phyloP scores from a whole-genome alignment of 2,113 vertebrate species.

The Gadus macrocephalus region DNA sequence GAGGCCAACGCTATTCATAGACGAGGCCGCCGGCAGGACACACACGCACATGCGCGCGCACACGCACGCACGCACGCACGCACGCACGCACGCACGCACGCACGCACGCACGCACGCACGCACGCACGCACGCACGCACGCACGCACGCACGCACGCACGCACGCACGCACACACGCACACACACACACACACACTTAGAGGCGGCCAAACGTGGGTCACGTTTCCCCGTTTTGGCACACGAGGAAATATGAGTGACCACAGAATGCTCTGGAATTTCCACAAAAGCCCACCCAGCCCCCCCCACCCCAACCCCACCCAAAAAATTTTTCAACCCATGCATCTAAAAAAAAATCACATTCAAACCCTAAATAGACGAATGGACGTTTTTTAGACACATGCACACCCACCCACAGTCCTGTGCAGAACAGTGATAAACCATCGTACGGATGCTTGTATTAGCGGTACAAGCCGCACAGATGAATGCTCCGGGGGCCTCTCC shows the following conservation, averaged over 20 bases:
- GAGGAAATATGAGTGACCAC: constrained; percentile 51
- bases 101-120: constrained; percentile 23
- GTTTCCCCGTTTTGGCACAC: constrained; percentile 39
- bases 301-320: background rate
- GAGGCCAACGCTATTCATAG: constrained; percentile 43
- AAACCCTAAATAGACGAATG: background rate
- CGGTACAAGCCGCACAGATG: background rate
- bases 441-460: background rate
- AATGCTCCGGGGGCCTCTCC: background rate
- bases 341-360: constrained; percentile 34
- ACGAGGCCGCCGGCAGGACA: constrained; percentile 29
- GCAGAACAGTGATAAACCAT: too few species aligned
- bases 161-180: constrained; percentile 24
- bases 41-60: constrained; percentile 27
- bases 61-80: constrained; percentile 24
- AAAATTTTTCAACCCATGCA: constrained; percentile 18
- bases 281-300: constrained; percentile 31
- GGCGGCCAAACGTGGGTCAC: constrained; percentile 12
- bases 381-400: too few species aligned
- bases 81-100: constrained; percentile 24
- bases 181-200: constrained; percentile 29
- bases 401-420: too few species aligned
- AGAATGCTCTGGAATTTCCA: constrained; percentile 46
- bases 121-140: constrained; percentile 13
- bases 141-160: constrained; percentile 21